Evolutionary conservation across 2,113 vertebrate species (phyloP), one percentile per base, ranked within the genome.

Genomic region (Tympanuchus pallidicinctus): DNA sequence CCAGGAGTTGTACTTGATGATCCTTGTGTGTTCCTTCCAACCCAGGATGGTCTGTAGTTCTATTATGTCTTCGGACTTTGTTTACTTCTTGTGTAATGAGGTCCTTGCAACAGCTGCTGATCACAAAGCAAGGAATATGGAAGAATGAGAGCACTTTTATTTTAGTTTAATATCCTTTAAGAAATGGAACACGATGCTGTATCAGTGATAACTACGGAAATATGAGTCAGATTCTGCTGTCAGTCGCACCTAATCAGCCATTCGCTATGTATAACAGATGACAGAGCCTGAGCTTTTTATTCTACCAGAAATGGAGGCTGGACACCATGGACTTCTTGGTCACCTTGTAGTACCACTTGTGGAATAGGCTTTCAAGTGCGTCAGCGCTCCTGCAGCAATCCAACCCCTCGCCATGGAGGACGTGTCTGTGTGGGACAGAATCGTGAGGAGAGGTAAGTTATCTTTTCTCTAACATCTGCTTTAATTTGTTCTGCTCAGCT

Each of bases 291-390:
- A 94, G 89, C 96, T 95, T 94, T 91, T 93, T 96, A 59, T 84
- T 93, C 80, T 94, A 83, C 82, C 65, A 99, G 99, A 97, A 99
- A 99, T 57, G 99, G 99, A 70, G 99, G 99, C 34, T 99, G 99
- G 99, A 99, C 99, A 11, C 99, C 99, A 2, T 99, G 99, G 99
- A 99, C 99, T 18, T 97, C 98, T 42, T 99, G 99, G 99, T 99
- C 99, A 27, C 98, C 98, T 67, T 99, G 99, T 98, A 99, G 99
- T 97, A 99, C 99, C 79, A 99, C 98, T 87, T 99, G 99, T 50
- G 99, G 99, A 67, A 99, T 99, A 54, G 99, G 99, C 95, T 99
- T 99, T 97, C 99, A 99, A 97, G 99, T 99, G 75, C 99, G 99
- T 4, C 99, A 99, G 89, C 98, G 99, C 10, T 99, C 99, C 88